Percentiles rank a stretch among this genome's conserved stretches.
Evolutionary conservation across 2,797 vertebrate genomes (phyloP).

Genomic region (Coreius guichenoti): DNA sequence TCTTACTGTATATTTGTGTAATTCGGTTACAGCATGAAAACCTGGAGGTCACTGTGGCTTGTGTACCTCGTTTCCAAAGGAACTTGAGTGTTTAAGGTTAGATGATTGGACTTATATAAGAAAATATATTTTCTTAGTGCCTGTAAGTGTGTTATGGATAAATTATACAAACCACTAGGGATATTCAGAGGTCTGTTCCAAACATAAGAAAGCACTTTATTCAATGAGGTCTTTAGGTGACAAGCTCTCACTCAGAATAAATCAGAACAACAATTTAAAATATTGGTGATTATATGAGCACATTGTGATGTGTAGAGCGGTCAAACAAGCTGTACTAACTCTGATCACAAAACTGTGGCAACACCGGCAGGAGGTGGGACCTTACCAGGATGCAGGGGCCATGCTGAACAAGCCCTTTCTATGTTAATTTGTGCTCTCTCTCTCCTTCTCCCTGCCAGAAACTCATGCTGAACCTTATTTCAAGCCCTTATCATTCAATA

Average conservation of each 20-base stretch:
- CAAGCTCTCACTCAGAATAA: neutral
- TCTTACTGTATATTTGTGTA: neutral
- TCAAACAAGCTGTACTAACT: neutral
- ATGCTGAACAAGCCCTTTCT: slow-evolving; percentile 41
- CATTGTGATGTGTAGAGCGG: neutral
- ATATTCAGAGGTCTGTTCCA: neutral
- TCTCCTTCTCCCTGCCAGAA: slow-evolving; percentile 22
- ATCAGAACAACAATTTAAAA: neutral
- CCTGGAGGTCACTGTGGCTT: neutral
- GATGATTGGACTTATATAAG: neutral
- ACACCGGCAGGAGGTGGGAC: neutral
- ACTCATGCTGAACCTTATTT: slow-evolving; percentile 35
- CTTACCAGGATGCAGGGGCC: slow-evolving; percentile 33
- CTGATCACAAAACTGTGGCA: neutral
- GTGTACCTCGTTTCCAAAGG: neutral
- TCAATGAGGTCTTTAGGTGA: neutral
- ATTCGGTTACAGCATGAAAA: neutral
- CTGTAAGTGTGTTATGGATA: neutral
- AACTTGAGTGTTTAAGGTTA: neutral
- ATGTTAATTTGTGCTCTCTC: slow-evolving; percentile 25
- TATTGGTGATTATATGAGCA: neutral
- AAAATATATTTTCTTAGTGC: neutral
- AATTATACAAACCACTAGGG: neutral
- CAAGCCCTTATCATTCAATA: slow-evolving; percentile 37
- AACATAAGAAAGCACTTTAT: neutral